Base-by-base conservation (phyloP, 92 coral and sea anemone species). In the Zoanthus solanderi region DNA sequence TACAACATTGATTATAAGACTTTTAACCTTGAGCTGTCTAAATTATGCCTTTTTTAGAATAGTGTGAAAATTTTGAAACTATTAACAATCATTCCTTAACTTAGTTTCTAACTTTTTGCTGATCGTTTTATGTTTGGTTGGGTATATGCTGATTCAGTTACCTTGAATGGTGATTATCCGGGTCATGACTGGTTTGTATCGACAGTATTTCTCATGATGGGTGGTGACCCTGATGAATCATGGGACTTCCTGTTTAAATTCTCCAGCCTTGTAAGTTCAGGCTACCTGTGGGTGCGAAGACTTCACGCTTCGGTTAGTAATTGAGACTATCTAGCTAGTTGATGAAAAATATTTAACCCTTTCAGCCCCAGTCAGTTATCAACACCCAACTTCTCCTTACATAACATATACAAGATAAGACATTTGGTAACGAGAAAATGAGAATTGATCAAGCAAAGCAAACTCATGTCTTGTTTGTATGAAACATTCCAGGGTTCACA, bases 161-260 rank as follows among this genome's bases (percentile, higher is more conserved):
- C 95, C 2, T 89, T 97, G 13, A 89, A 95, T 46, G 98, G 93
- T 32, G 96, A 94, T 58, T 97, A 95, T 79, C 97, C 97, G 12
- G 99, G 99, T 29, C 96, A 94, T 79, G 99, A 97, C 86, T 97
- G 99, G 99, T 97, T 97, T 83, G 98, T 96, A 9, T 95, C 99
- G 29, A 97, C 99, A n/a, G 84, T 97, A 52, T 97, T 97, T 83
- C 91, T 97, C 32, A 97, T 97, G 98, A 95, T 93, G 92, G 91
- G 88, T n/a, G 99, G 99, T 50, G 94, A 97, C 56, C 94, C 93
- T 14, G 97, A 97, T 71, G 92, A 92, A 79, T 88, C 98, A 60
- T 94, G 98, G 92, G 95, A 97, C 65, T 97, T 97, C 91, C 91
- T 97, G 80, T 97, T 93, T 79, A 97, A 94, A 47, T 95, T 92